Percentiles rank a stretch among this genome's conserved stretches.
Evolutionary conservation across 2,888 invertebrate species (phyloP).

Genomic region (Mystacides longicornis): DNA sequence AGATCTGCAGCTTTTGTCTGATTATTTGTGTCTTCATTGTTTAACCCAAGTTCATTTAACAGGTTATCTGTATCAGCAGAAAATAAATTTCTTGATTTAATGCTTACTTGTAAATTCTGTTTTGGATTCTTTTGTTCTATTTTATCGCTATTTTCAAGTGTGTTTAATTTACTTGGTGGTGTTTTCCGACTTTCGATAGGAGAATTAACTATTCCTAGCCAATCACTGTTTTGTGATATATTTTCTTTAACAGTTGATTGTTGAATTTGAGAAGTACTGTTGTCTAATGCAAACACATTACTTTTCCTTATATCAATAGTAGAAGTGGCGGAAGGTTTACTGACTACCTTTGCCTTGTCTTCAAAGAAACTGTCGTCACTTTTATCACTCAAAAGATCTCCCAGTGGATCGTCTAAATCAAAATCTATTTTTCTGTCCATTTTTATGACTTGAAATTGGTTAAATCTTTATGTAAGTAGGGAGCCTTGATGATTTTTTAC

Average conservation of each 20-base stretch:
- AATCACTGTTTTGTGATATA: conserved; percentile 24
- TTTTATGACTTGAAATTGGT: background rate
- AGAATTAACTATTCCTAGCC: conserved; percentile 38
- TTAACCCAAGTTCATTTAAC: conserved; percentile 26
- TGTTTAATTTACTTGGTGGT: conserved; percentile 2
- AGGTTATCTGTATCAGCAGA: conserved; percentile 35
- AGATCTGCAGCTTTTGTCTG: conserved; percentile 21
- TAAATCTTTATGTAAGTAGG: no score
- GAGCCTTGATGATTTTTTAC: no score
- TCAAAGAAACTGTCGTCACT: conserved; percentile 69
- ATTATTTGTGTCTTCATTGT: conserved; percentile 29
- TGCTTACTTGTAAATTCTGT: conserved; percentile 35
- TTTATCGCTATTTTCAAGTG: conserved; percentile 2
- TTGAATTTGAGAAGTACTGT: background rate
- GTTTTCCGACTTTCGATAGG: background rate
- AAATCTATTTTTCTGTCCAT: conserved; percentile 41
- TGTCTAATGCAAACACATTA: conserved; percentile 30
- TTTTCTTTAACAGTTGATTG: conserved; percentile 2
- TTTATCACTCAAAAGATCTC: conserved; percentile 58
- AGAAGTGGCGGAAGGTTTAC: conserved; percentile 28
- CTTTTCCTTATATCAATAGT: conserved; percentile 33
- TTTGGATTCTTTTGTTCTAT: background rate
- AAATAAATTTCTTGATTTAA: conserved; percentile 34
- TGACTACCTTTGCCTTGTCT: conserved; percentile 39
- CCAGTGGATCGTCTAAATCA: conserved; percentile 56